Percentiles rank a stretch among this genome's conserved stretches.
Conservation (phyloP, 2,888 invertebrate genomes). For the Cryptosula pallasiana region DNA sequence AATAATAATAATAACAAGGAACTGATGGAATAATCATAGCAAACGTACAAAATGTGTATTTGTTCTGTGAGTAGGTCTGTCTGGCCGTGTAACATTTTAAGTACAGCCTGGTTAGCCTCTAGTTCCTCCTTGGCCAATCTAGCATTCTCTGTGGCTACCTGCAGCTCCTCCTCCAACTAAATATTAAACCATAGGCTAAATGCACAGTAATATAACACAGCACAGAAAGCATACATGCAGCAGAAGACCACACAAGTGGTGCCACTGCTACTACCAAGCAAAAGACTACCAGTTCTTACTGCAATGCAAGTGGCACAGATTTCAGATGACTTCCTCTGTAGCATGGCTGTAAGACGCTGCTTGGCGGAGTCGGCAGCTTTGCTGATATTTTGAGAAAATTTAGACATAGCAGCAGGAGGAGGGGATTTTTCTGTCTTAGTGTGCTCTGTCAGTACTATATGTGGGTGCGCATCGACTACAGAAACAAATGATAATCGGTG, state of each 20-base stretch:
- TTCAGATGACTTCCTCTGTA: background rate
- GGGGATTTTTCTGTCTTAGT: background rate
- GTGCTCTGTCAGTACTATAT: background rate
- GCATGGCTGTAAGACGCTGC: background rate
- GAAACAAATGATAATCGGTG: too few species aligned
- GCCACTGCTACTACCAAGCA: background rate
- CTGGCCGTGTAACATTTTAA: conserved; percentile 49
- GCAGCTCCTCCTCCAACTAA: conserved; percentile 34
- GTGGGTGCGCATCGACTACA: background rate
- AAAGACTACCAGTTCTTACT: background rate
- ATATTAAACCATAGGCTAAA: background rate
- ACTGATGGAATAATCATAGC: too few species aligned
- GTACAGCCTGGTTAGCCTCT: conserved; percentile 49
- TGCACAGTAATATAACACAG: too few species aligned
- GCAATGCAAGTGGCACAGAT: background rate
- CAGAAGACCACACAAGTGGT: background rate
- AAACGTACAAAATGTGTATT: conserved; percentile 44
- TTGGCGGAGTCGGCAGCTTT: conserved; percentile 16
- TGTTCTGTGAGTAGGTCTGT: conserved; percentile 42
- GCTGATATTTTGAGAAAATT: conserved; percentile 11
- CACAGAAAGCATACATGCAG: background rate
- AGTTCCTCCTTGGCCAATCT: conserved; percentile 48
- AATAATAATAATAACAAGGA: too few species aligned
- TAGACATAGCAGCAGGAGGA: background rate
- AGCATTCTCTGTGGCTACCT: conserved; percentile 39